Evolutionary conservation across 2,797 vertebrate genomes (phyloP), one percentile per base, ranked within the genome.

Genomic region (Melanotaenia pygmaea): DNA sequence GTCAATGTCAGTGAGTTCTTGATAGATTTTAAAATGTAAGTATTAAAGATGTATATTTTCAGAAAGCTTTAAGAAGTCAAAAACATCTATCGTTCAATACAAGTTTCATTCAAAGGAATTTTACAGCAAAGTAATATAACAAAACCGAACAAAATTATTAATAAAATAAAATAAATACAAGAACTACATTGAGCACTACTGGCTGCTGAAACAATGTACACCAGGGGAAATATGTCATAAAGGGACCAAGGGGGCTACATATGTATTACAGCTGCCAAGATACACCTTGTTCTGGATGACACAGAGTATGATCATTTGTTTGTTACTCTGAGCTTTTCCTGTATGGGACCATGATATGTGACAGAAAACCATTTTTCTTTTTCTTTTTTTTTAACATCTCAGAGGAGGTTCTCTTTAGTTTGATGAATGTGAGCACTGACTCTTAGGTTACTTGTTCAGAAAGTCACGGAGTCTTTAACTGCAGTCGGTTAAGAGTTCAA

Each of bases 221-320:
- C 32, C 26, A 26, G 37, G 38, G 30, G 37, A 60, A 45, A 38
- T 30, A 13, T 26, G 7, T 28, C 18, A n/a, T 34, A 65, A 54
- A 12, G 5, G 11, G 10, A 50, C 2, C 3, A 56, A 12, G 22
- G 16, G 11, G 12, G 9, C 57, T 63, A 50, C 20, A 65, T 37
- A 56, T 57, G 30, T 59, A 53, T 59, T 68, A 47, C 28, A 65
- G 35, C 28, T 59, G 20, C 28, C 35, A 35, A 12, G 60, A 74
- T 66, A 50, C 50, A 75, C 45, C 24, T 38, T 64, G 20, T 62
- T 26, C 63, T 71, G 67, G 57, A 57, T 67, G 45, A 57, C 68
- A 65, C 16, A 34, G 59, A 20, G 45, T 43, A 53, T 67, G 20
- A 62, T 34, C 22, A 57, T 50, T 24, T 40, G 18, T 43, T 64